Evolutionary conservation across 2,113 vertebrate genomes (phyloP), one percentile per base, ranked within the genome.

Genomic region (Serinus canaria): DNA sequence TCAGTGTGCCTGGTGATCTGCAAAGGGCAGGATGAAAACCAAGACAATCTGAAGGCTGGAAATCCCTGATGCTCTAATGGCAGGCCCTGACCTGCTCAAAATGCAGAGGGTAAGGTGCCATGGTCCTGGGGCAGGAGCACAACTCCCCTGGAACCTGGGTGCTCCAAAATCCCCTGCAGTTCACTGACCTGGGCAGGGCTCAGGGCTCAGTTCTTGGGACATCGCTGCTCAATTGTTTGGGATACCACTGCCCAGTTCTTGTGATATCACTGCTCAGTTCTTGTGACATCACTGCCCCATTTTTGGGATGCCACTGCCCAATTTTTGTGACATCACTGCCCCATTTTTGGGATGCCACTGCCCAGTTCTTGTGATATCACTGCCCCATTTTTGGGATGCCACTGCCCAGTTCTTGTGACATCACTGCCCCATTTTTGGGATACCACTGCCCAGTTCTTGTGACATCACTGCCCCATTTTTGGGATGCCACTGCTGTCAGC

Each of bases 151-250:
- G 68, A 62, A 53, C 31, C n/a, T 20, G 58, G 41, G 20, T 0
- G 15, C 72, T 73, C 63, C 31, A 30, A 47, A 47, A 12, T 10
- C 17, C 37, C n/a, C 75, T 39, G 59, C 68, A 27, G 49, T 19
- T 90, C 75, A 11, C 20, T 13, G 62, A 23, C 30, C 62, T 31
- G 30, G 2, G 39, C 50, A 55, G 35, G 10, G 43, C 64, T 70
- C 21, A 12, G 10, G 9, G 67, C 35, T 6, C 37, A 2, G 11
- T 0, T 3, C 12, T 1, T 5, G 33, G 2, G 35, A 22, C 3
- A 31, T 15, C 62, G 11, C 6, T 15, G 41, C 28, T 1, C 20
- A 1, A 1, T 10, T 43, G 6, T 46, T 46, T 33, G 31, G 4
- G 43, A 24, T 0, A 2, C 9, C 69, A 15, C 9, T 15, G 50